Percentiles rank a stretch among this genome's conserved stretches.
Conservation (phyloP, 2,888 invertebrate species). For the Camptogramma bilineatum region DNA sequence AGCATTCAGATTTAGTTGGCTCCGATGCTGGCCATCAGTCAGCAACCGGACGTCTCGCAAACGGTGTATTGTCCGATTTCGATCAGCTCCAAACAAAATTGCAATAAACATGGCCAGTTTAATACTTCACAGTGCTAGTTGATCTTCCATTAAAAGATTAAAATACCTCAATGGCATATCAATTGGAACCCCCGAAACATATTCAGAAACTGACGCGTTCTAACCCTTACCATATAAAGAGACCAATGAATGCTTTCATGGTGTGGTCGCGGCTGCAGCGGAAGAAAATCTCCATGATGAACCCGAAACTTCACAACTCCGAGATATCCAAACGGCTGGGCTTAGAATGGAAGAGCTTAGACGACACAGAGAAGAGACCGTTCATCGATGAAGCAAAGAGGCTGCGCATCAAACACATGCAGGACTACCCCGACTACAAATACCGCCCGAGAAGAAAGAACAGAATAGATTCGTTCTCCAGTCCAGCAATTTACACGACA, state of each 20-base stretch:
- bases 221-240: slow-evolving; percentile 91
- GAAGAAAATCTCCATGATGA: slow-evolving; percentile 92
- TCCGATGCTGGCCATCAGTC: slow-evolving; percentile 74
- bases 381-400: slow-evolving; percentile 96
- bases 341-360: slow-evolving; percentile 93
- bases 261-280: slow-evolving; percentile 97
- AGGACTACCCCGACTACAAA: slow-evolving; percentile 90
- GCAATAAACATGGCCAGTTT: slow-evolving; percentile 18
- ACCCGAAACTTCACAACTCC: slow-evolving; percentile 92
- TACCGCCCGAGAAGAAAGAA: slow-evolving; percentile 88
- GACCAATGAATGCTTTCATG: slow-evolving; percentile 99
- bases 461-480: slow-evolving; percentile 72
- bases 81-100: slow-evolving; percentile 17
- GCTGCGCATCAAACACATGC: slow-evolving; percentile 89
- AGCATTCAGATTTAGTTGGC: slow-evolving; percentile 75
- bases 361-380: slow-evolving; percentile 92
- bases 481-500: slow-evolving; percentile 62
- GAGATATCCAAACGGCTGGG: slow-evolving; percentile 94
- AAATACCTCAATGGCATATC: slow-evolving; percentile 64
- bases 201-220: slow-evolving; percentile 75
- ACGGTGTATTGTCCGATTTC: slow-evolving; percentile 43
- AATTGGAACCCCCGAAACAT: slow-evolving; percentile 62
- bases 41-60: slow-evolving; percentile 60
- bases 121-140: slow-evolving; percentile 9
- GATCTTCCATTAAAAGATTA: neutral